Base-by-base conservation (phyloP, 1,140 invertebrate species). In the Drosophila pruinosa region DNA sequence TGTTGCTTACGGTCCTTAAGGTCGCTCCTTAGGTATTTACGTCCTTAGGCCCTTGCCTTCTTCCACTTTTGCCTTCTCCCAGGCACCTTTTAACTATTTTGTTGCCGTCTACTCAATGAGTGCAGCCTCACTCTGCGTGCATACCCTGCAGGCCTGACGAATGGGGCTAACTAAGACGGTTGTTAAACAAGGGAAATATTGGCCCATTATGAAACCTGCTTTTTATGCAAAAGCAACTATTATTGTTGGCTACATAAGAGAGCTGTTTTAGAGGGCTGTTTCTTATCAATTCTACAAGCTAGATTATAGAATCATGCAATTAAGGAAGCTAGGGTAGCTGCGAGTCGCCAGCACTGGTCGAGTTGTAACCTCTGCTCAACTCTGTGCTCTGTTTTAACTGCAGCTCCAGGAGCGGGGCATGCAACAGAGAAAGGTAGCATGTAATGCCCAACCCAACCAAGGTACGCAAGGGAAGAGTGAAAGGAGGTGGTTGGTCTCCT, bases 1-100 rank as follows among this genome's bases (percentile, higher is more conserved):
- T 47, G 61, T 48, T 57, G 61, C 61, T 65, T 57, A 57, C 65
- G 76, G 72, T 69, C 68, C 72, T 80, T 62, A 39, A 70, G 73
- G 41, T 57, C 53, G 63, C 57, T 54, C 15, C 50, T 47, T 24
- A 63, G 69, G 68, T 61, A 43, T 48, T 65, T 48, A 41, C 43
- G 57, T 59, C 63, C 26, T 41, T 15, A 21, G 43, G n/a, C n/a
- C n/a, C 15, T 28, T 39, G 21, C 34, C 26, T 22, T 24, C 26
- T 26, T 19, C 22, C 53, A 7, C 15, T 26, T 21, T 2, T 22
- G 12, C 8, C 14, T 21, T 38, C 4, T 14, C 12, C 12, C 6
- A 7, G 22, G 2, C 41, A 12, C 39, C 12, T n/a, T 12, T 10
- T 41, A 5, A 7, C 19, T 24, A 34, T 39, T 12, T 14, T 14